These are phyloP conservation scores for Lysandra bellargus DNA, from an alignment of 2,888 invertebrate genomes.

Conservation along the genomic window DNA sequence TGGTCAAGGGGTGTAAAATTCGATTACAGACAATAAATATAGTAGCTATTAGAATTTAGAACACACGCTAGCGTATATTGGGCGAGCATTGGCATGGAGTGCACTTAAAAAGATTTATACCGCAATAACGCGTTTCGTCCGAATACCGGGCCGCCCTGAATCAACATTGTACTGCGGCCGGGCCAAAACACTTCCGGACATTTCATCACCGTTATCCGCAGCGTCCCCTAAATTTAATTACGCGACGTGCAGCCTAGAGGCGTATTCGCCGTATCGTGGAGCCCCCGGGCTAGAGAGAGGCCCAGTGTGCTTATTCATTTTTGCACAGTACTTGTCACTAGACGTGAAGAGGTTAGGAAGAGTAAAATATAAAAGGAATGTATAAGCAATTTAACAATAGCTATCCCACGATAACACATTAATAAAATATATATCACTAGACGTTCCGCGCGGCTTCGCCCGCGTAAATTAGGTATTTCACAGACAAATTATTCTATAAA, in stretches of 20 bases:
- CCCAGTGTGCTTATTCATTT: neutral
- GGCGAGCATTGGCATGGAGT: conserved; percentile 21
- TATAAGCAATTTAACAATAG: too few relatives aligned
- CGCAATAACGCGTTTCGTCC: conserved; percentile 31
- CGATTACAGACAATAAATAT: neutral
- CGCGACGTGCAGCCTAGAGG: conserved; percentile 46
- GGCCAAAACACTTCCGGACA: conserved; percentile 41
- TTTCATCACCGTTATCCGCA: conserved; percentile 44
- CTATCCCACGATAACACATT: too few relatives aligned
- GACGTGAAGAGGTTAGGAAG: neutral
- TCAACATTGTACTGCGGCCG: conserved; percentile 28
- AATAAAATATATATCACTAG: too few relatives aligned
- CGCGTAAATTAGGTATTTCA: too few relatives aligned
- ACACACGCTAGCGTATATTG: conserved; percentile 13
- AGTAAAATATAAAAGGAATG: too few relatives aligned
- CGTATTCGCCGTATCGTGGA: neutral
- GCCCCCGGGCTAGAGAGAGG: neutral
- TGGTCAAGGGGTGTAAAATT: neutral
- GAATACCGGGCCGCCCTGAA: conserved; percentile 25
- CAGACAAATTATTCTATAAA: too few relatives aligned
- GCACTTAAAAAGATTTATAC: conserved; percentile 32
- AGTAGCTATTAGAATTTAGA: conserved; percentile 14
- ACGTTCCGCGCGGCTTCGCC: too few relatives aligned
- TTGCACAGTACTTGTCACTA: neutral
- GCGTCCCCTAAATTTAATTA: conserved; percentile 55